Base-by-base conservation (phyloP, 1,140 invertebrate genomes). In the Heliconius hermathena region DNA sequence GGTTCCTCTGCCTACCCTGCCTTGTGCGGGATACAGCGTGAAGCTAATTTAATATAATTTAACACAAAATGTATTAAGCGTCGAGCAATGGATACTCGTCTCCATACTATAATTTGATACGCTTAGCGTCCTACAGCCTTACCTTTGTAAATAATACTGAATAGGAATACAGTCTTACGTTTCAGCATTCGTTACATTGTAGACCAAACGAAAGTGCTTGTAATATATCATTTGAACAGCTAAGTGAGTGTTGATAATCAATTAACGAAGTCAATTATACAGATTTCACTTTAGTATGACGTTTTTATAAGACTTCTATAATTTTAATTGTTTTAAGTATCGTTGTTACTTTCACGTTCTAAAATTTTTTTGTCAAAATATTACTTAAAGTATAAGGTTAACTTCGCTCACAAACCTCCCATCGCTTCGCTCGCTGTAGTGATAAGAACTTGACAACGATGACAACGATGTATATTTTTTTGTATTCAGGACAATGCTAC, bases 51-150 rank as follows among this genome's bases (percentile, higher is more conserved):
- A 36, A 36, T 36, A 6, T 36, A 36, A 36, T 36, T 36, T 36
- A 20, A 71, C 13, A n/a, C 29, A 13, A 70, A 26, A 22, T 22
- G 20, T 8, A 71, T 38, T 71, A 22, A 29, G 11, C 36, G n/a
- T 66, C 1, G 11, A 20, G 26, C n/a, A 76, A 41, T 66, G 74
- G 20, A 41, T 41, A 20, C 57, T 16, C 4, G 1, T 57, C 26
- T 22, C 60, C 60, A 26, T 33, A 41, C 57, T 66, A 76, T 38
- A 76, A 76, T 66, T 76, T 76, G 74, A 76, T 76, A 76, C 54
- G 36, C 46, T 33, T 5, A 66, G 26, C 60, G 60, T 29, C 60
- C 26, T 66, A 66, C 54, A 57, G n/a, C 60, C 60, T 66, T 66
- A 66, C 60, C 60, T 66, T 66, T 66, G 26, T 66, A 66, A 66